Base-by-base conservation (phyloP, 2,797 vertebrate species). In the Chelmon rostratus region DNA sequence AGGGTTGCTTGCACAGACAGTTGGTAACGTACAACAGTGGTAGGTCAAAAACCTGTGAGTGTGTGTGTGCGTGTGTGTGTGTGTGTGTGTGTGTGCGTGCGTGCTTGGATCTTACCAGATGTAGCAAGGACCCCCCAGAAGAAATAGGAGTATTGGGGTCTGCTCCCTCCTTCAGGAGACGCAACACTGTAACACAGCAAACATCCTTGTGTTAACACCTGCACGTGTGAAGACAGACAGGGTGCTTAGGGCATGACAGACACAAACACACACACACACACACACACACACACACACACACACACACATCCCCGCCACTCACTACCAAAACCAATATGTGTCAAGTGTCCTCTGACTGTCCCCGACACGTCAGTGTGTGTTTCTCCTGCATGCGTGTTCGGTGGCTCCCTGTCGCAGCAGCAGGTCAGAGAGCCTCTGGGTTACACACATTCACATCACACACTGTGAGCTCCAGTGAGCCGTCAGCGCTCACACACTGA, bases 91-190 rank as follows among this genome's bases (percentile, higher is more conserved):
- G 13, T 15, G n/a, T 10, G 21, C 58, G 53, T 19, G 9, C 19
- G n/a, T 12, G 23, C 16, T 35, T 53, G 16, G 28, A 35, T 94
- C 96, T 96, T 95, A 99, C 98, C 97, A 99, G 92, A 88, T 99
- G 98, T 35, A 99, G 96, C 86, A 99, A 91, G 42, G 97, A 97
- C 70, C 97, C 97, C 89, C 97, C 97, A 15, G 97, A 98, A 47
- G 96, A 95, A 77, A 93, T 86, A 1, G 88, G 72, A 5, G 87
- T 90, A 65, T 96, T 96, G 76, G 93, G 95, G 79, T 98, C 96
- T 0, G 93, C 95, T 81, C 97, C 97, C 68, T 98, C 97, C 90
- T 98, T 97, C 88, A 99, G 88, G 46, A 98, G 96, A 68, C 93
- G 94, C 76, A 99, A 90, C 70, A 96, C 98, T 99, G 95, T 35